These are phyloP conservation scores for Bombus impatiens DNA, from an alignment of 1,140 invertebrate genomes.

Conservation along the genomic window DNA sequence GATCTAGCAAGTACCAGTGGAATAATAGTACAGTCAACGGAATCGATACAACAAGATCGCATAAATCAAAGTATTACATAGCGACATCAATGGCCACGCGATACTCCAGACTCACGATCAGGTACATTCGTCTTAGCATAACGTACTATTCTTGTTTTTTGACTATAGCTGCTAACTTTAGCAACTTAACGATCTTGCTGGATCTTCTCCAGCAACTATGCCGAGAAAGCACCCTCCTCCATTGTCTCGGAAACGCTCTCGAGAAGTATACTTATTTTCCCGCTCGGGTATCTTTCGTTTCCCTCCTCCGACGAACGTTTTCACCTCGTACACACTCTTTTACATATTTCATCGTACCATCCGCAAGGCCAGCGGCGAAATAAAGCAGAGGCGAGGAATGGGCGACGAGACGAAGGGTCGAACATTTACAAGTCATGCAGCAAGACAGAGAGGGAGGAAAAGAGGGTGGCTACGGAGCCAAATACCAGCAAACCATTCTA, in stretches of 20 bases:
- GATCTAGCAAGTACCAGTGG: background rate
- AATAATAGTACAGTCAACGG: background rate
- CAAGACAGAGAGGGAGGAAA: background rate
- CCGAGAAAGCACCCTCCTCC: too few species aligned
- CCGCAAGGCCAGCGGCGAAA: conserved; percentile 58
- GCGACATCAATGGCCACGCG: background rate
- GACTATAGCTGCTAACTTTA: background rate
- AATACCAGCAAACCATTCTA: conserved; percentile 70
- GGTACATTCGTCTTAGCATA: background rate
- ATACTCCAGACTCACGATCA: too few species aligned
- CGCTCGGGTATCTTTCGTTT: background rate
- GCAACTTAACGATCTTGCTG: background rate
- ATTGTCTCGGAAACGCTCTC: background rate
- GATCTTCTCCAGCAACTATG: background rate
- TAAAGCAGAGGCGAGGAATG: conserved; percentile 39
- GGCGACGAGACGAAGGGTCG: conserved; percentile 53
- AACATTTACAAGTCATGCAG: conserved; percentile 55
- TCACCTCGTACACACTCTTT: conserved; percentile 52
- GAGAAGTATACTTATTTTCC: background rate
- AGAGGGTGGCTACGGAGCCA: conserved; percentile 57
- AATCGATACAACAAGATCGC: background rate
- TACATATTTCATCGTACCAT: conserved; percentile 64
- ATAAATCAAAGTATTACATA: background rate
- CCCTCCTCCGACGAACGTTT: conserved; percentile 29
- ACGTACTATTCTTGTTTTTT: too few species aligned